A percentile compares a stretch with the other conserved stretches of the same genome.
phyloP scores from a whole-genome alignment of 2,113 vertebrate genomes.

The Lipotes vexillifer region DNA sequence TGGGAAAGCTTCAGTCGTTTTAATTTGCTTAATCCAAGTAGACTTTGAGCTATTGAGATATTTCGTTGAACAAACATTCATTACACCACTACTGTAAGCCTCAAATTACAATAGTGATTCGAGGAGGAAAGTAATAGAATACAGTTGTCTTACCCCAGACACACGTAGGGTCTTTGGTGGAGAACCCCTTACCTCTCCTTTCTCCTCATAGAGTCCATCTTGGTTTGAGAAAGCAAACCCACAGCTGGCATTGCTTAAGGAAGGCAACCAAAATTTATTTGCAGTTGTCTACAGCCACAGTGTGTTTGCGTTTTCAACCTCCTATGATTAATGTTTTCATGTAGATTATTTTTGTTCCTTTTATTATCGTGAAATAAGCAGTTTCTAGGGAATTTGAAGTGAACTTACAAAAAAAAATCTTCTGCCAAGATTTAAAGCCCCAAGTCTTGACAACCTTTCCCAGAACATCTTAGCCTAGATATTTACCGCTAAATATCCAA shows the following conservation, averaged over 20 bases:
- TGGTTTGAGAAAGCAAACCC: slow-evolving; percentile 39
- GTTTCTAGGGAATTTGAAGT: slow-evolving; percentile 26
- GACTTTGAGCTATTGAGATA: background rate
- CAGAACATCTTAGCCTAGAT: background rate
- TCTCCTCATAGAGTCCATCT: background rate
- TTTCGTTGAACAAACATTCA: background rate
- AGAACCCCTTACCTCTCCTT: background rate
- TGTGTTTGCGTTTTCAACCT: slow-evolving; percentile 67
- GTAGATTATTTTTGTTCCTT: slow-evolving; percentile 53
- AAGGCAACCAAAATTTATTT: slow-evolving; percentile 64
- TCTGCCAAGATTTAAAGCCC: background rate
- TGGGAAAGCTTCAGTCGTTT: background rate
- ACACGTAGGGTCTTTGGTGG: background rate
- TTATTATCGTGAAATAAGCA: slow-evolving; percentile 27
- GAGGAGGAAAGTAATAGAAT: background rate
- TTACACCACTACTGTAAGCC: background rate
- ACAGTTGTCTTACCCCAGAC: background rate
- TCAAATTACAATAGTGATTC: background rate
- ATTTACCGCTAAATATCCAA: background rate
- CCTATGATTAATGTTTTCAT: slow-evolving; percentile 66
- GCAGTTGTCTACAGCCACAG: slow-evolving; percentile 45
- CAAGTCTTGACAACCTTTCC: background rate
- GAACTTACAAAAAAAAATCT: slow-evolving; percentile 26
- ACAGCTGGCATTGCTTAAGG: slow-evolving; percentile 69
- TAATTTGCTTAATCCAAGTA: slow-evolving; percentile 18